Conservation (phyloP, 1,140 invertebrate genomes). For the Drosophila lowei region DNA sequence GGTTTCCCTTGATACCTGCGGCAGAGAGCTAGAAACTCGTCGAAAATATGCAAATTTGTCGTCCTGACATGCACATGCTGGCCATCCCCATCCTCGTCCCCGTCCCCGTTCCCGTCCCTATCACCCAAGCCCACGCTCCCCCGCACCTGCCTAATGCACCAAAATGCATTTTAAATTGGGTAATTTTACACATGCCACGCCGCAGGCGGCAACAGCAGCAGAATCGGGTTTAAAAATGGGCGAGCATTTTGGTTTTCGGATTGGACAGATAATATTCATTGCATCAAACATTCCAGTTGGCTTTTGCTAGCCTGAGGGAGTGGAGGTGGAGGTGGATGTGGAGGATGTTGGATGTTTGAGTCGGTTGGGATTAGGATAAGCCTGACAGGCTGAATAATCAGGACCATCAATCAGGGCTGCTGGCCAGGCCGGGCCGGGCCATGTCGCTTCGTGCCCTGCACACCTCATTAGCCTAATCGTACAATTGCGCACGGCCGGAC, state of each 20-base stretch:
- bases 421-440: neutral
- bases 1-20: conserved; percentile 20
- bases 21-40: conserved; percentile 32
- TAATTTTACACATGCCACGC: conserved; percentile 74
- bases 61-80: neutral
- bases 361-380: conserved; percentile 57
- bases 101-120: neutral
- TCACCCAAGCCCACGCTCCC: too few species aligned
- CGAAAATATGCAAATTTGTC: conserved; percentile 68
- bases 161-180: conserved; percentile 75
- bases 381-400: conserved; percentile 77
- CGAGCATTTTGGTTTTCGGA: conserved; percentile 54
- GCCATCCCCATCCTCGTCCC: conserved; percentile 10
- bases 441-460: conserved; percentile 47
- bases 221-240: conserved; percentile 47
- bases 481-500: conserved; percentile 72
- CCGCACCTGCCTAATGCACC: conserved; percentile 59
- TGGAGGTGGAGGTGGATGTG: too few species aligned
- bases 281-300: conserved; percentile 10
- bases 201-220: conserved; percentile 35
- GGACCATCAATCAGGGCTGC: conserved; percentile 69
- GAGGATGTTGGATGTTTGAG: conserved; percentile 19
- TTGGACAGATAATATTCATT: conserved; percentile 59
- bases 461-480: conserved; percentile 79
- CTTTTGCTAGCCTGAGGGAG: neutral